These are phyloP conservation scores for Peromyscus maniculatus DNA, from an alignment of 2,113 vertebrate genomes.

Conservation along the genomic window DNA sequence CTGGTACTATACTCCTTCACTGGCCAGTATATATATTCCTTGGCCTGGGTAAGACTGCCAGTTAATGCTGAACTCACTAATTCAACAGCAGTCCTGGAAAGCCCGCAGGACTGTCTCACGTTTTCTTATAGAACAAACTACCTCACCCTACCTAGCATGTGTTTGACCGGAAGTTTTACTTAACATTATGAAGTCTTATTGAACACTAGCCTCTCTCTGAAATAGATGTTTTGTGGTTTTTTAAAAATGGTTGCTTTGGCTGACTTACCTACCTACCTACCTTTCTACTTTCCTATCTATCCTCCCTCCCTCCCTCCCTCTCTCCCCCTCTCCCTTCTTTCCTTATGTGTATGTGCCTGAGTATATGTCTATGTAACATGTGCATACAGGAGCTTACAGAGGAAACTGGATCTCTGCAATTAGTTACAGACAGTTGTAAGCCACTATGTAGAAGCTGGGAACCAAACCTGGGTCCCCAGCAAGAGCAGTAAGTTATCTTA, in stretches of 20 bases:
- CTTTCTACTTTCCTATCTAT: background rate
- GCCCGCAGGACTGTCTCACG: background rate
- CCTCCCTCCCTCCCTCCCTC: background rate
- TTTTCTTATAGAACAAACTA: background rate
- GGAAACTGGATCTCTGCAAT: background rate
- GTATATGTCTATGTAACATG: background rate
- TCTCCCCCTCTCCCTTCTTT: background rate
- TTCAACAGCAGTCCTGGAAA: background rate
- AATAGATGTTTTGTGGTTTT: background rate
- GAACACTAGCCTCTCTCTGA: conserved; percentile 20
- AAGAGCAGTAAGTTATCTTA: background rate
- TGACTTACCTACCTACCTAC: background rate
- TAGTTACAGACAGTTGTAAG: background rate
- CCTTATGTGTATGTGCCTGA: background rate
- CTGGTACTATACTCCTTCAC: background rate
- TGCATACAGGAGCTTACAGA: background rate
- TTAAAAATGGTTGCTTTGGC: conserved; percentile 21
- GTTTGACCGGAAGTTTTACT: conserved; percentile 28
- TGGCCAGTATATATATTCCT: background rate
- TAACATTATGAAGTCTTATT: background rate
- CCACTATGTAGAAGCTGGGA: background rate
- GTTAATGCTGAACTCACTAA: background rate
- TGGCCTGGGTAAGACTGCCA: background rate
- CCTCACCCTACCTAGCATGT: background rate
- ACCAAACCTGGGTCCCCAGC: background rate